A percentile compares a stretch with the other conserved stretches of the same genome.
These are phyloP conservation scores for Orchestes rusci DNA, from an alignment of 2,888 invertebrate genomes.

Conservation along the genomic window DNA sequence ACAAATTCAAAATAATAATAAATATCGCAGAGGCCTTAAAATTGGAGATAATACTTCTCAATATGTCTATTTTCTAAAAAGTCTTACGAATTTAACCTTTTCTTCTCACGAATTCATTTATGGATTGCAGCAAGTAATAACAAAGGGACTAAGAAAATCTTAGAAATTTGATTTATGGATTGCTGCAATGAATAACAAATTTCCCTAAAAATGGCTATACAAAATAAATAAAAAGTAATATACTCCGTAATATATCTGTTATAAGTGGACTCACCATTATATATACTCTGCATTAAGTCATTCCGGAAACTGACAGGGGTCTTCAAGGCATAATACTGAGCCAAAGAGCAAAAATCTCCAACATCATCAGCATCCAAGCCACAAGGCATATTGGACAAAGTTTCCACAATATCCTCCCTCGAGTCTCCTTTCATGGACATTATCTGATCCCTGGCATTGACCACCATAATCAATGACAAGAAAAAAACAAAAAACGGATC, in stretches of 20 bases:
- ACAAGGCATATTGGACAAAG: constrained; percentile 69
- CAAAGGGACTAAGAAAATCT: too few species aligned
- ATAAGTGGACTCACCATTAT: constrained; percentile 30
- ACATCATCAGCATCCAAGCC: constrained; percentile 91
- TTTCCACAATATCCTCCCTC: constrained; percentile 61
- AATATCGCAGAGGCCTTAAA: too few species aligned
- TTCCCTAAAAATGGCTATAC: too few species aligned
- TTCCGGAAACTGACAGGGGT: constrained; percentile 90
- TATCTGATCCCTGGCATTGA: constrained; percentile 87
- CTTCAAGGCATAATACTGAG: constrained; percentile 90
- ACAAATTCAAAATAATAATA: too few species aligned
- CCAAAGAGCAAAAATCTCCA: constrained; percentile 91
- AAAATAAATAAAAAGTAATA: too few species aligned
- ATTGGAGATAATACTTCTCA: too few species aligned
- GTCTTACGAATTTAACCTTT: too few species aligned
- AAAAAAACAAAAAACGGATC: constrained; percentile 97
- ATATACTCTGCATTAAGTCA: constrained; percentile 64
- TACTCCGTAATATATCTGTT: not conserved
- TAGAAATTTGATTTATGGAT: too few species aligned
- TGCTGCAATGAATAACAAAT: too few species aligned
- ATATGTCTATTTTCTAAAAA: too few species aligned
- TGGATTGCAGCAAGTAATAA: too few species aligned
- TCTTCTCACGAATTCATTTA: too few species aligned
- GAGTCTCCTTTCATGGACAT: constrained; percentile 67
- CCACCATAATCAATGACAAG: constrained; percentile 86